Evolutionary conservation across 2,113 vertebrate species (phyloP), one percentile per base, ranked within the genome.

Genomic region (Merops nubicus): DNA sequence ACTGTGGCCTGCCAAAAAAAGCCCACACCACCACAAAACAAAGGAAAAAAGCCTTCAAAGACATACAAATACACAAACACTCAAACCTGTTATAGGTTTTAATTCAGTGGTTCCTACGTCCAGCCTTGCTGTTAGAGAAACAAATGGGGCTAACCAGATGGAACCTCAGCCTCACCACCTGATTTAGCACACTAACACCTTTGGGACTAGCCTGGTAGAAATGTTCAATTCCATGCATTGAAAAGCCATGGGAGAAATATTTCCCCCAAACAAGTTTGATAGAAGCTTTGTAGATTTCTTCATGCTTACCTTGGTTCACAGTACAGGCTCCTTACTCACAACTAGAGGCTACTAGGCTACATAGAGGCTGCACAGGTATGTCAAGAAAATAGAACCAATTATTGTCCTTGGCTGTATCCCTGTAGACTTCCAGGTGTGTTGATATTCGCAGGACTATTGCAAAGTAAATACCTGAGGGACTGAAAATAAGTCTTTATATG

Each of bases 21-120:
- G 0, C 5, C 1, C 12, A 34, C 9, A 74, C 1, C 3, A n/a
- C 2, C 23, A 85, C 20, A 72, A 53, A 84, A 48, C 3, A 33
- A 38, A 90, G 16, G 5, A 64, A 57, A 36, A 18, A 9, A 4
- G n/a, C n/a, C n/a, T n/a, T n/a, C n/a, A 50, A 89, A 62, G 17
- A 72, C 34, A 42, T 18, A 17, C 4, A 69, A 62, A 47, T 13
- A 59, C 15, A 53, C 9, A 47, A 85, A 33, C 26, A 62, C 22
- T 51, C 21, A 34, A 82, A 62, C 42, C 13, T 86, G 38, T 57
- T 42, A 34, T 8, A 67, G 28, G 67, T 57, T 96, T 89, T 36
- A 67, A 6, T 47, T 91, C 42, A 53, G 18, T 36, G 29, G 28
- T 67, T 93, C 19, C 36, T 62, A 67, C 23, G 43, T 51, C 33